Conservation (phyloP, 2,888 invertebrate species). For the Caenorhabditis drosophilae region DNA sequence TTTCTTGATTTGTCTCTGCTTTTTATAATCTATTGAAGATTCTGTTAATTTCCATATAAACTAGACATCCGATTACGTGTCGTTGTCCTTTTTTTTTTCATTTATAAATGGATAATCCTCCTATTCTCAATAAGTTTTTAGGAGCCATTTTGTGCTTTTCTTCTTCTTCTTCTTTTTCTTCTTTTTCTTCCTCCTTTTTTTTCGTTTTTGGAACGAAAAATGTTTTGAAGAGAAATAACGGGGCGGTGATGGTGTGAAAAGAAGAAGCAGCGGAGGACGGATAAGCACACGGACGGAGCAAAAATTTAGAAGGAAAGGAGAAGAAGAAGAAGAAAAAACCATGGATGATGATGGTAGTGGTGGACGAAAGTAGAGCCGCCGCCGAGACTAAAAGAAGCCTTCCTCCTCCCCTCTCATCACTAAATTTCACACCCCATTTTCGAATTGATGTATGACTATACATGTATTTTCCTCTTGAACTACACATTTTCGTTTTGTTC, state of each 20-base stretch:
- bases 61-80: not conserved
- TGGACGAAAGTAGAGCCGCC: too few species aligned
- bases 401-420: too few species aligned
- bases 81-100: not conserved
- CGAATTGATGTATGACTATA: constrained; percentile 33
- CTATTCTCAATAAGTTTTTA: not conserved
- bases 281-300: too few species aligned
- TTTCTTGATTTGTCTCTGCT: not conserved
- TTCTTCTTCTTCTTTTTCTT: not conserved
- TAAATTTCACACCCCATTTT: constrained; percentile 35
- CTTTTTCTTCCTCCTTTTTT: not conserved
- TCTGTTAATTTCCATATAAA: not conserved
- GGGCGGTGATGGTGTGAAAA: not conserved
- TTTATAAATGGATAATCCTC: not conserved
- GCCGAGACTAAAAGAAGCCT: constrained; percentile 5
- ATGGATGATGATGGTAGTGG: too few species aligned
- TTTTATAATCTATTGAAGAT: not conserved
- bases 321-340: too few species aligned
- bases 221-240: constrained; percentile 6
- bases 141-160: too few species aligned
- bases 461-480: too few species aligned
- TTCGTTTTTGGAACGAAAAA: constrained; percentile 2
- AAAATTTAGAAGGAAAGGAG: too few species aligned
- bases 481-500: too few species aligned
- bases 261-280: constrained; percentile 1